These are phyloP conservation scores for Tipula confusa DNA, from an alignment of 2,888 invertebrate genomes.

Conservation along the genomic window DNA sequence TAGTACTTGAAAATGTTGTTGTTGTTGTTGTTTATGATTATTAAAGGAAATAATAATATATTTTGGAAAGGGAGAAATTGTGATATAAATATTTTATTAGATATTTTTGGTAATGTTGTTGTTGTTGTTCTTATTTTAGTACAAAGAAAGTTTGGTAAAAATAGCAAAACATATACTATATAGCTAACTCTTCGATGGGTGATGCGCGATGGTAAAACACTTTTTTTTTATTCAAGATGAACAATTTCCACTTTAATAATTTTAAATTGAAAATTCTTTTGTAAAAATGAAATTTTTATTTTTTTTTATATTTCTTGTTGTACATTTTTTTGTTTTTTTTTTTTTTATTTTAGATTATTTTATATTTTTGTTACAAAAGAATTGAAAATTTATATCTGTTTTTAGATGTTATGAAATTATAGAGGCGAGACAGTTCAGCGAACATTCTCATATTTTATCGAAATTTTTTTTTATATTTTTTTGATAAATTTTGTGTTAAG, in stretches of 20 bases:
- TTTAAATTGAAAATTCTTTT: slow-evolving; percentile 20
- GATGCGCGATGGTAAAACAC: neutral
- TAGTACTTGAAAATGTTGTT: neutral
- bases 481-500: too few relatives aligned
- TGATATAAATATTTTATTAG: slow-evolving; percentile 1
- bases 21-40: neutral
- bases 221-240: neutral
- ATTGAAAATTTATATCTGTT: neutral
- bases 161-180: neutral
- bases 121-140: neutral
- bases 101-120: neutral
- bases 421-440: neutral
- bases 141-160: too few relatives aligned
- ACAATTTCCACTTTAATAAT: neutral
- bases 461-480: neutral
- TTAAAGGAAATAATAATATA: neutral
- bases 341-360: neutral
- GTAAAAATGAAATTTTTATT: too few relatives aligned
- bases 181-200: neutral
- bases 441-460: neutral
- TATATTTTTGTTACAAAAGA: neutral
- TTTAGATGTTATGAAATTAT: neutral
- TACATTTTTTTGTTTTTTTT: too few relatives aligned
- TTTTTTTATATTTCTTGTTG: too few relatives aligned
- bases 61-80: slow-evolving; percentile 7